Conservation (phyloP, 2,113 vertebrate genomes). For the Ammodytes dubius region DNA sequence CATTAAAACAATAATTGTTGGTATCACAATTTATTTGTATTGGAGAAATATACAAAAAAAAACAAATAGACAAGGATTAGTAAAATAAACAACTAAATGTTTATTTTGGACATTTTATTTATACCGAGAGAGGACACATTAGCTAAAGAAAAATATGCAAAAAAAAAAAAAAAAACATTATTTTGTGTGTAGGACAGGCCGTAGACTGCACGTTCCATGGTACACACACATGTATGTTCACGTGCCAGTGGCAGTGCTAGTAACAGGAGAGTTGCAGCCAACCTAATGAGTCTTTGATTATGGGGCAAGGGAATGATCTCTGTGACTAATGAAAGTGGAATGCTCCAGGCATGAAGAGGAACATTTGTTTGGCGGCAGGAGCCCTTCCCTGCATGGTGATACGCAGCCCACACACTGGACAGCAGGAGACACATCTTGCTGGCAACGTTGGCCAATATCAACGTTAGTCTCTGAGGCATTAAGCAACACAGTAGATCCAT, state of each 20-base stretch:
- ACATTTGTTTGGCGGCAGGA: conserved; percentile 69
- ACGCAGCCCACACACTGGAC: conserved; percentile 68
- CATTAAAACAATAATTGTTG: too few species aligned
- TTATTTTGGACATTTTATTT: too few species aligned
- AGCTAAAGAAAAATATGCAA: too few species aligned
- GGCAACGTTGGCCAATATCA: conserved; percentile 41
- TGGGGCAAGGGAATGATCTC: conserved; percentile 16
- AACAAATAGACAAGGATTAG: too few species aligned
- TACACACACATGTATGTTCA: not conserved
- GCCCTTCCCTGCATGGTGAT: conserved; percentile 48
- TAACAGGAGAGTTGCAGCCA: conserved; percentile 9
- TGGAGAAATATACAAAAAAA: too few species aligned
- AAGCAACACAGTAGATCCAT: conserved; percentile 21
- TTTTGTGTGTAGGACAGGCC: not conserved
- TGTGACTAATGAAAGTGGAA: conserved; percentile 43
- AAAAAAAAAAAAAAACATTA: too few species aligned
- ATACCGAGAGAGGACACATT: too few species aligned
- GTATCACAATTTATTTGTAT: too few species aligned
- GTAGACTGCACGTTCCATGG: not conserved
- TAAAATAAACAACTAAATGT: too few species aligned
- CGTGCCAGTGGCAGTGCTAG: not conserved
- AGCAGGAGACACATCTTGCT: conserved; percentile 64
- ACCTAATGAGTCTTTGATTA: conserved; percentile 47
- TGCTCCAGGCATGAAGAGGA: conserved; percentile 50
- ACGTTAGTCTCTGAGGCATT: conserved; percentile 43